Percentiles rank a stretch among this genome's conserved stretches.
Conservation (phyloP, 2,797 vertebrate species). For the Octomys mimax region DNA sequence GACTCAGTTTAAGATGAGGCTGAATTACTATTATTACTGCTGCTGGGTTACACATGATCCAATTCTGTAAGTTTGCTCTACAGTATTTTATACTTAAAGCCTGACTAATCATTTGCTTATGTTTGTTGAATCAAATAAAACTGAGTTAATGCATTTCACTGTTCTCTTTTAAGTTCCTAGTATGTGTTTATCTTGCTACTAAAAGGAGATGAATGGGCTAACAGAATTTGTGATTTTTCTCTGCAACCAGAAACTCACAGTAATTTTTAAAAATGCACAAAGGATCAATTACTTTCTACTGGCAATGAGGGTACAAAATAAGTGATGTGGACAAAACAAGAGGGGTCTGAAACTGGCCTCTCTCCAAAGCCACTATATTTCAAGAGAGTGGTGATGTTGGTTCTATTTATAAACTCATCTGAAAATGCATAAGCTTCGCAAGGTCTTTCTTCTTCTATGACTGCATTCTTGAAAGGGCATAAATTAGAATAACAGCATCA, state of each 20-base stretch:
- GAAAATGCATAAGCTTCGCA: slow-evolving; percentile 67
- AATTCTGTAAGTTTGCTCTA: slow-evolving; percentile 7
- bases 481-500: slow-evolving; percentile 68
- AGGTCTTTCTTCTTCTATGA: slow-evolving; percentile 22
- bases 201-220: slow-evolving; percentile 59
- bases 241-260: background rate
- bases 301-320: slow-evolving; percentile 40
- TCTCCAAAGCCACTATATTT: slow-evolving; percentile 27
- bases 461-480: slow-evolving; percentile 66
- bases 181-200: slow-evolving; percentile 34
- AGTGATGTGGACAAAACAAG: slow-evolving; percentile 14
- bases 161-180: slow-evolving; percentile 44
- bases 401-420: slow-evolving; percentile 71
- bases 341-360: slow-evolving; percentile 25
- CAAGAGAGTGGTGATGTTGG: slow-evolving; percentile 7
- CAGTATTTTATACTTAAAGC: slow-evolving; percentile 55
- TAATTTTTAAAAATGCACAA: slow-evolving; percentile 9
- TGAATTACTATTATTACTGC: slow-evolving; percentile 33
- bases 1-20: slow-evolving; percentile 41
- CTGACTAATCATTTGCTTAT: slow-evolving; percentile 69
- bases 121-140: slow-evolving; percentile 73
- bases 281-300: slow-evolving; percentile 54
- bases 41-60: slow-evolving; percentile 55
- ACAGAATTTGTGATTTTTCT: slow-evolving; percentile 43
- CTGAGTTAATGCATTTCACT: slow-evolving; percentile 28